A percentile compares a stretch with the other conserved stretches of the same genome.
These are phyloP conservation scores for Azemiops feae DNA, from an alignment of 2,113 vertebrate species.

Conservation along the genomic window DNA sequence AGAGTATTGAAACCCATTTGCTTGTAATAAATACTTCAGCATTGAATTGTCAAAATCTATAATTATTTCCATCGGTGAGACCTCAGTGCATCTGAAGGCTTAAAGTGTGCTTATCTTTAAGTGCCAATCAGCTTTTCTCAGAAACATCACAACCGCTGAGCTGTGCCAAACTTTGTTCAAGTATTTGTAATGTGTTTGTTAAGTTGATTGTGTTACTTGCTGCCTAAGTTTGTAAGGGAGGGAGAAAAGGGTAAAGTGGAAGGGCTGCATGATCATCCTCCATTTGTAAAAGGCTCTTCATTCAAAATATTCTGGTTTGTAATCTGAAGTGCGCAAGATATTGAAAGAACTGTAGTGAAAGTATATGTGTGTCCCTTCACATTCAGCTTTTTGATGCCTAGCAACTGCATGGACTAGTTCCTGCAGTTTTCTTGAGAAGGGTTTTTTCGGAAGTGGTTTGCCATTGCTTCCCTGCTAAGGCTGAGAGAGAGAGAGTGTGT, in stretches of 20 bases:
- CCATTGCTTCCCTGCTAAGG: neutral
- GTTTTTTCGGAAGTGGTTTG: neutral
- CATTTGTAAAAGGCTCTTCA: neutral
- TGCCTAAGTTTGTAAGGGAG: rapidly evolving
- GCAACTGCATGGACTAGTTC: neutral
- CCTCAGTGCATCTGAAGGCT: slow-evolving; percentile 22
- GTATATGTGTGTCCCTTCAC: neutral
- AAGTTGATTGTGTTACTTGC: neutral
- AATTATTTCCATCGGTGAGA: slow-evolving; percentile 29
- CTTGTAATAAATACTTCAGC: slow-evolving; percentile 12
- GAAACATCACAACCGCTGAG: neutral
- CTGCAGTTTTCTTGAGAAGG: neutral
- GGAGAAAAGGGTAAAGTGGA: neutral
- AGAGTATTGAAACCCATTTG: slow-evolving; percentile 26
- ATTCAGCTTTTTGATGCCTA: neutral
- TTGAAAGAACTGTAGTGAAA: neutral
- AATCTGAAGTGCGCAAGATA: neutral
- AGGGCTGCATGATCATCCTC: neutral
- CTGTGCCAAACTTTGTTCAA: neutral
- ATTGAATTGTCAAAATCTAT: slow-evolving; percentile 36
- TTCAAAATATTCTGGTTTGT: neutral
- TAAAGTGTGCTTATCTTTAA: slow-evolving; percentile 13
- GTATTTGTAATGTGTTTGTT: slow-evolving; percentile 32
- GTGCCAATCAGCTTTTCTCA: slow-evolving; percentile 23
- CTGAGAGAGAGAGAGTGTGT: neutral